Percentiles rank a stretch among this genome's conserved stretches.
phyloP scores from a whole-genome alignment of 1,140 invertebrate species.

The Meloidogyne floridensis region DNA sequence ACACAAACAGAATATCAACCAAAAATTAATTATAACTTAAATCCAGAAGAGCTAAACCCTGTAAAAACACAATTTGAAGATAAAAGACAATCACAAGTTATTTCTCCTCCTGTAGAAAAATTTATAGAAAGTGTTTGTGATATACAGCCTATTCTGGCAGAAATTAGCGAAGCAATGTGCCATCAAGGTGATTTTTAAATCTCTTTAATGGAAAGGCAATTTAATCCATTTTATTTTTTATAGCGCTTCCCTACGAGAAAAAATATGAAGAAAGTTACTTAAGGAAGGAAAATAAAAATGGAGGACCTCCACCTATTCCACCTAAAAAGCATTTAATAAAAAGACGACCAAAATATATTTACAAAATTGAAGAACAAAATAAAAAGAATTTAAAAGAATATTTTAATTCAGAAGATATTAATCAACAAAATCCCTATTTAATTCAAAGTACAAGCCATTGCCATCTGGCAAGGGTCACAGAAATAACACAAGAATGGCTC shows the following conservation, averaged over 20 bases:
- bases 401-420: neutral
- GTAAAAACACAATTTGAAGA: neutral
- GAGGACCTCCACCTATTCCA: neutral
- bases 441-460: conserved; percentile 33
- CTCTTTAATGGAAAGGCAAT: no score
- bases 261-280: neutral
- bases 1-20: neutral
- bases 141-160: conserved; percentile 27
- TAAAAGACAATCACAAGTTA: neutral
- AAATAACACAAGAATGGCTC: conserved; percentile 30
- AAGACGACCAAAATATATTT: neutral
- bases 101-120: conserved; percentile 29
- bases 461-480: conserved; percentile 32
- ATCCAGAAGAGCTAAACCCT: neutral
- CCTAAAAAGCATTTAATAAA: neutral
- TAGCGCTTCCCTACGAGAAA: neutral
- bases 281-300: conserved; percentile 7
- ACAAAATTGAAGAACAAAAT: conserved; percentile 2
- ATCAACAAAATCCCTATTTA: conserved; percentile 32
- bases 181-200: neutral
- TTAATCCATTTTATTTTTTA: no score
- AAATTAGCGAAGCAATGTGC: conserved; percentile 25
- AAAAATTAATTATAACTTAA: no score
- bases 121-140: conserved; percentile 33
- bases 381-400: neutral